Evolutionary conservation across 2,797 vertebrate genomes (phyloP).

Genomic region (Botia kubotai): DNA sequence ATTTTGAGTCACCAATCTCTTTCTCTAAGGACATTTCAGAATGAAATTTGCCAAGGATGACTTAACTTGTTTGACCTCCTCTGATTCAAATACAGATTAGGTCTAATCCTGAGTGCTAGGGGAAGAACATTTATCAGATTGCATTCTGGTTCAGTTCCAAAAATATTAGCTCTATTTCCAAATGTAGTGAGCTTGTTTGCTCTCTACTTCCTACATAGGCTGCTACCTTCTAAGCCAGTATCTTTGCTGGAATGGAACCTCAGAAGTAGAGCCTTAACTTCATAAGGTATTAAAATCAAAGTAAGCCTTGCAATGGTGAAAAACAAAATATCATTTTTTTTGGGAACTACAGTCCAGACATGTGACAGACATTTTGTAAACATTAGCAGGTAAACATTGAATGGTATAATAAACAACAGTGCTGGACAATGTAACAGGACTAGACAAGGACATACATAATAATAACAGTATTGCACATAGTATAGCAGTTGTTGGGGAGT

Average conservation of each 20-base stretch:
- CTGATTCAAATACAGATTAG: neutral
- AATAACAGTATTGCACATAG: too few relatives aligned
- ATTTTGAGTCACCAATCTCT: slow-evolving; percentile 47
- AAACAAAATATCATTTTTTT: too few relatives aligned
- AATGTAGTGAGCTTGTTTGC: neutral
- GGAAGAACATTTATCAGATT: neutral
- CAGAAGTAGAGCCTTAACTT: too few relatives aligned
- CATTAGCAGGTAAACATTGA: too few relatives aligned
- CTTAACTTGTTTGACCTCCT: slow-evolving; percentile 1
- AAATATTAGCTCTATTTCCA: neutral
- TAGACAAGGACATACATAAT: too few relatives aligned
- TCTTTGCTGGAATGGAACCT: neutral
- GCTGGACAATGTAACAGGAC: too few relatives aligned
- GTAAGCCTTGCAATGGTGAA: too few relatives aligned
- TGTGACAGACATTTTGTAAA: too few relatives aligned
- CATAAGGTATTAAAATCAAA: too few relatives aligned
- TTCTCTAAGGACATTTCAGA: slow-evolving; percentile 4
- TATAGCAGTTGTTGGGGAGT: too few relatives aligned
- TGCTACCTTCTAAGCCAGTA: neutral
- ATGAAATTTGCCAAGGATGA: slow-evolving; percentile 15
- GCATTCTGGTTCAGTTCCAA: neutral
- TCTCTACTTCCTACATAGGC: neutral
- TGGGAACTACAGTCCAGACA: too few relatives aligned
- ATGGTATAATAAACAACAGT: too few relatives aligned
- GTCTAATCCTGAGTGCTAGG: neutral